Evolutionary conservation across 2,888 invertebrate genomes (phyloP).

Genomic region (Rutpela maculata): DNA sequence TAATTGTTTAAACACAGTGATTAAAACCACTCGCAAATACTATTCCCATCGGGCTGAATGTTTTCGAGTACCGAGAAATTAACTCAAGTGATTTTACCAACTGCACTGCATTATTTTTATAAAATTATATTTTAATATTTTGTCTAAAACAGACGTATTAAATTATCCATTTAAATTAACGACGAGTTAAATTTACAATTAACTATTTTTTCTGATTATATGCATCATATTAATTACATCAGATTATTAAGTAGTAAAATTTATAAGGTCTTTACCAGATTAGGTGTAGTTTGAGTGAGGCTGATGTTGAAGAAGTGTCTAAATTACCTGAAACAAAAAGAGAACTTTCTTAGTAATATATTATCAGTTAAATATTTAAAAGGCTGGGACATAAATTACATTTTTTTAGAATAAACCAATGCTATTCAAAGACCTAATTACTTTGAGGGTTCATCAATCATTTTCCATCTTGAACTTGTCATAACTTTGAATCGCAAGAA

Average conservation of each 20-base stretch:
- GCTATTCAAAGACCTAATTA: background rate
- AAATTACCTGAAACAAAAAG: slow-evolving; percentile 28
- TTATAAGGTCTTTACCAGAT: slow-evolving; percentile 30
- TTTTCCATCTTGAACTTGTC: background rate
- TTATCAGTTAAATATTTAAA: background rate
- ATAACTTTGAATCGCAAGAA: background rate
- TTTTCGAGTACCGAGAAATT: too few relatives aligned
- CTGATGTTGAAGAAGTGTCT: slow-evolving; percentile 14
- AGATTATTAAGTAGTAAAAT: background rate
- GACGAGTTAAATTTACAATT: background rate
- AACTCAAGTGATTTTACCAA: too few relatives aligned
- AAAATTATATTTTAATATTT: too few relatives aligned
- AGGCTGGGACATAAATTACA: background rate
- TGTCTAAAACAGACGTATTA: too few relatives aligned
- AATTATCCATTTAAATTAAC: background rate
- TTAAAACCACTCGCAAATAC: too few relatives aligned
- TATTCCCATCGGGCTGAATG: too few relatives aligned
- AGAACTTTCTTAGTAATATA: background rate
- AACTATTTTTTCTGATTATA: background rate
- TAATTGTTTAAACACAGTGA: too few relatives aligned
- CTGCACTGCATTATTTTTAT: too few relatives aligned
- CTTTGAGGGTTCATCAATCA: background rate
- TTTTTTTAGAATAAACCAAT: background rate
- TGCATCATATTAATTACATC: background rate
- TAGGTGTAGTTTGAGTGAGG: slow-evolving; percentile 29